Percentiles rank a stretch among this genome's conserved stretches.
phyloP scores from a whole-genome alignment of 2,113 vertebrate genomes.

The Scatophagus argus region DNA sequence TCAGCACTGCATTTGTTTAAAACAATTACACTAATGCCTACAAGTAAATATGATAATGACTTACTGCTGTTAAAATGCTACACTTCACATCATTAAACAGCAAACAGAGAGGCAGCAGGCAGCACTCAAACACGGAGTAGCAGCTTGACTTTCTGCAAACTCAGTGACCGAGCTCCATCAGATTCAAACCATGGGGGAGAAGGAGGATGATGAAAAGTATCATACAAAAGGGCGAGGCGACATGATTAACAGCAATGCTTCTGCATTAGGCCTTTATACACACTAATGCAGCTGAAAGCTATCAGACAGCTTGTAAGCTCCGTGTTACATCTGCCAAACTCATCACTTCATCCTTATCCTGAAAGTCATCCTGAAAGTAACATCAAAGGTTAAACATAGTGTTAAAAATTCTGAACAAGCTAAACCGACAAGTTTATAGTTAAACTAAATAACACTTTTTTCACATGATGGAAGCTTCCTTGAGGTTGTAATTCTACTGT shows the following conservation, averaged over 20 bases:
- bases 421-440: not conserved
- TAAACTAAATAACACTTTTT: not conserved
- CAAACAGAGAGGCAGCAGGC: conserved; percentile 7
- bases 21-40: conserved; percentile 16
- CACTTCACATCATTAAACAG: conserved; percentile 32
- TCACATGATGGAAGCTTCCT: too few species aligned
- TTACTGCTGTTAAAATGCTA: conserved; percentile 21
- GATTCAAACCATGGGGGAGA: not conserved
- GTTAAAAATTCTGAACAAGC: not conserved
- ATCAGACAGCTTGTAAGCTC: not conserved
- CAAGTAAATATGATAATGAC: conserved; percentile 36
- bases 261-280: not conserved
- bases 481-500: too few species aligned
- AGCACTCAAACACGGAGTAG: conserved; percentile 5
- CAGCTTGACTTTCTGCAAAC: conserved; percentile 23
- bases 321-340: not conserved
- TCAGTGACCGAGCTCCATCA: not conserved
- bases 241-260: not conserved
- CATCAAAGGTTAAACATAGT: not conserved
- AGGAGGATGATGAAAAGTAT: not conserved
- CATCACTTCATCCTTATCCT: not conserved
- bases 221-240: not conserved
- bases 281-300: not conserved
- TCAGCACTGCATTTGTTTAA: conserved; percentile 13
- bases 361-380: not conserved